Evolutionary conservation across 2,888 invertebrate genomes (phyloP).

Genomic region (Patella depressa): DNA sequence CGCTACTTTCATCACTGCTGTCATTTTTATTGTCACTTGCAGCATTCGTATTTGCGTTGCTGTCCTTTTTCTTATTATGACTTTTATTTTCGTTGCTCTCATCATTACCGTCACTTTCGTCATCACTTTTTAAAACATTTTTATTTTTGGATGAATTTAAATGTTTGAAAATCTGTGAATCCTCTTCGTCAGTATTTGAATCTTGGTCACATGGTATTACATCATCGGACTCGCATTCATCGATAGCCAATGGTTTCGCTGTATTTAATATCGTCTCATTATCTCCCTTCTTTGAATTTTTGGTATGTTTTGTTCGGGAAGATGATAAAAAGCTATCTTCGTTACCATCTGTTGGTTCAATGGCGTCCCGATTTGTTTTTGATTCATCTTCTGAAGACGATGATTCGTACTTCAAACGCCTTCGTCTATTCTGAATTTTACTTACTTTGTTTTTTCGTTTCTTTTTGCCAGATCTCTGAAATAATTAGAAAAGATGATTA

Average conservation of each 20-base stretch:
- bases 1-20: neutral
- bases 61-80: neutral
- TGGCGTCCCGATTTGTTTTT: neutral
- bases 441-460: neutral
- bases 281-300: neutral
- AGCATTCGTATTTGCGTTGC: neutral
- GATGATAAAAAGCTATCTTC: neutral
- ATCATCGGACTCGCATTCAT: neutral
- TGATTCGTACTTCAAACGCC: neutral
- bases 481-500: neutral
- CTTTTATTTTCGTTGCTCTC: neutral
- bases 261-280: neutral
- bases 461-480: neutral
- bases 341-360: neutral
- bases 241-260: neutral
- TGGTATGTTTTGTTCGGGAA: neutral
- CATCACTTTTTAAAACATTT: conserved; percentile 1
- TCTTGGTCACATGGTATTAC: neutral
- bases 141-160: neutral
- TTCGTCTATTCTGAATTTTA: neutral
- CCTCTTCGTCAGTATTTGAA: neutral
- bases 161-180: neutral
- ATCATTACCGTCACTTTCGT: neutral
- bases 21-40: neutral
- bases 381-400: neutral